A percentile compares a stretch with the other conserved stretches of the same genome.
Conservation (phyloP, 92 coral and sea anemone species). For the Siderastrea siderea region DNA sequence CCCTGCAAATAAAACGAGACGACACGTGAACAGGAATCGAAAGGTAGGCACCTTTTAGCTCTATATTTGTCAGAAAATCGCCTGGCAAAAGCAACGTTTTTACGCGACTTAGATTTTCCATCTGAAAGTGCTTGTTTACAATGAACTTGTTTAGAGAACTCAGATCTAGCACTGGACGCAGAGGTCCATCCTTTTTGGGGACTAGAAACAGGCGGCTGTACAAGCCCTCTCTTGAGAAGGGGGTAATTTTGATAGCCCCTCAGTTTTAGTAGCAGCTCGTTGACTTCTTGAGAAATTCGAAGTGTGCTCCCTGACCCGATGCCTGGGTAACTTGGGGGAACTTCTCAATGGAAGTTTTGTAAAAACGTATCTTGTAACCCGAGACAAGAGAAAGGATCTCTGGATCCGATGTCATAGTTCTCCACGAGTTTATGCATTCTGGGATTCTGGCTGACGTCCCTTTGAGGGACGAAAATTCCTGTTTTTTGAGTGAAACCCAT, state of each 20-base stretch:
- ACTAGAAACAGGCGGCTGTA: constrained; percentile 56
- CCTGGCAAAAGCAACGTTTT: not conserved
- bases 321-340: constrained; percentile 1
- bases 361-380: constrained; percentile 44
- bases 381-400: constrained; percentile 26
- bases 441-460: no score
- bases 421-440: constrained; percentile 43
- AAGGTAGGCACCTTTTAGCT: not conserved
- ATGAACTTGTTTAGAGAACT: not conserved
- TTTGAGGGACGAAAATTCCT: no score
- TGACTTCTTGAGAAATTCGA: constrained; percentile 5
- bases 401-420: constrained; percentile 30
- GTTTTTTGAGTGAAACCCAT: no score
- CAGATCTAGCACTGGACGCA: constrained; percentile 38
- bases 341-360: constrained; percentile 39
- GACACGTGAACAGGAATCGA: not conserved
- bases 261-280: constrained; percentile 6
- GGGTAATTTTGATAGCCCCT: constrained; percentile 21
- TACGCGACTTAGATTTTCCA: not conserved
- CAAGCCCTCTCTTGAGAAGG: constrained; percentile 17
- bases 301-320: not conserved
- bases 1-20: not conserved
- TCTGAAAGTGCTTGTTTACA: constrained; percentile 1
- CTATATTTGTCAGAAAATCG: not conserved
- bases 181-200: constrained; percentile 52